These are phyloP conservation scores for Brevipalpus yothersi DNA, from an alignment of 1,140 invertebrate genomes.

Conservation along the genomic window DNA sequence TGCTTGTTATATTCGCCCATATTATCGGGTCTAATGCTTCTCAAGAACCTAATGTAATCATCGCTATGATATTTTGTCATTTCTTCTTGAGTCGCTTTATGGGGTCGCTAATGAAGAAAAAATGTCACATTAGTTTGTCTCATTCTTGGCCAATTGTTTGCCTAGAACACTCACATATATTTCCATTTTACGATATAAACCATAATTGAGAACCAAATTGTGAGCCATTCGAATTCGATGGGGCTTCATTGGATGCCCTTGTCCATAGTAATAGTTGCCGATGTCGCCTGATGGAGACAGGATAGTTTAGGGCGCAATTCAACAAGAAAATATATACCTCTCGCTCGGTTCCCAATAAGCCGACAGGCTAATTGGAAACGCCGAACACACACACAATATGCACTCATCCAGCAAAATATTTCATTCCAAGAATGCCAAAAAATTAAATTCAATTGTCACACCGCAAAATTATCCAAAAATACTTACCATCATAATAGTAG, in stretches of 20 bases:
- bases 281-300: background rate
- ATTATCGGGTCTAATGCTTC: slow-evolving; percentile 93
- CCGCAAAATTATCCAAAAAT: background rate
- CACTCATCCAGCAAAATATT: too few relatives aligned
- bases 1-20: slow-evolving; percentile 99
- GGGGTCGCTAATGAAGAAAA: slow-evolving; percentile 45
- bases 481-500: slow-evolving; percentile 51
- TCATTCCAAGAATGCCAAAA: too few relatives aligned
- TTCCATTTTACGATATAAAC: slow-evolving; percentile 97
- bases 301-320: too few relatives aligned
- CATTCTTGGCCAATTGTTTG: background rate
- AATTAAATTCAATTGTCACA: too few relatives aligned
- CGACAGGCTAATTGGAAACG: too few relatives aligned
- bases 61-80: slow-evolving; percentile 99
- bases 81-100: slow-evolving; percentile 96
- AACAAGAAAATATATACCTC: too few relatives aligned
- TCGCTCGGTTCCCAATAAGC: too few relatives aligned
- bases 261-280: slow-evolving; percentile 99
- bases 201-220: slow-evolving; percentile 95
- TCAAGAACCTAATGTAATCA: slow-evolving; percentile 92
- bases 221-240: slow-evolving; percentile 96
- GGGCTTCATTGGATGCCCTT: slow-evolving; percentile 99
- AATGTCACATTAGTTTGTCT: background rate
- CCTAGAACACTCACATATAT: slow-evolving; percentile 61
- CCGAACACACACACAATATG: too few relatives aligned